Conservation (phyloP, 2,888 invertebrate genomes). For the Stenurella melanura region DNA sequence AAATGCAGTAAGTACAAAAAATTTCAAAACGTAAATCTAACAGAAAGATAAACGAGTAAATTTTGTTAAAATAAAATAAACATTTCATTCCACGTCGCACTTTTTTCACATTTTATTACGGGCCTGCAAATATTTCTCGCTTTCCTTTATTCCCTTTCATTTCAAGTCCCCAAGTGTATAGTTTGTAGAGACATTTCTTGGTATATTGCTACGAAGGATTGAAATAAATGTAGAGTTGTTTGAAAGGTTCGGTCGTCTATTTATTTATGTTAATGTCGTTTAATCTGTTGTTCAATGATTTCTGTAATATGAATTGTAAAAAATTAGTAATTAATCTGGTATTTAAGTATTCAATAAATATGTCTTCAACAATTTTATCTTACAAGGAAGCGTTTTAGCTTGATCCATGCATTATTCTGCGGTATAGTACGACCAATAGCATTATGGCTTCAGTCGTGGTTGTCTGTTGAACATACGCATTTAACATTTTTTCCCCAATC, state of each 20-base stretch:
- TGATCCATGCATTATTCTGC: too few species aligned
- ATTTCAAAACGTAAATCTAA: not conserved
- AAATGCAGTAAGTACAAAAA: not conserved
- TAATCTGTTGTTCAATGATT: not conserved
- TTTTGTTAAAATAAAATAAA: not conserved
- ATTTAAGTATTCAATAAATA: too few species aligned
- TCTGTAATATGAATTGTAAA: too few species aligned
- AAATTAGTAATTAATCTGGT: too few species aligned
- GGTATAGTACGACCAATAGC: too few species aligned
- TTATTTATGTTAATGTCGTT: conserved; percentile 1
- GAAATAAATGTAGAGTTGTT: conserved; percentile 21
- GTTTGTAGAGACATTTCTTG: conserved; percentile 17
- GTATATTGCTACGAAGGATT: conserved; percentile 20
- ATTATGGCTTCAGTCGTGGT: too few species aligned
- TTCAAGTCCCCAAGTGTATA: conserved; percentile 19
- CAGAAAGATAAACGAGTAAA: not conserved
- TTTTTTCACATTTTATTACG: conserved; percentile 25
- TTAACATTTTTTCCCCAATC: too few species aligned
- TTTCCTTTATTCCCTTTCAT: conserved; percentile 24
- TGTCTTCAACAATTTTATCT: too few species aligned
- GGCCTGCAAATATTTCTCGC: conserved; percentile 24
- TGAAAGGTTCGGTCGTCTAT: not conserved
- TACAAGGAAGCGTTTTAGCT: too few species aligned
- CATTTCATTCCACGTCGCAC: conserved; percentile 4
- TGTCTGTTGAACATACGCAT: too few species aligned